phyloP scores from a whole-genome alignment of 2,797 vertebrate species.

The Alosa sapidissima region DNA sequence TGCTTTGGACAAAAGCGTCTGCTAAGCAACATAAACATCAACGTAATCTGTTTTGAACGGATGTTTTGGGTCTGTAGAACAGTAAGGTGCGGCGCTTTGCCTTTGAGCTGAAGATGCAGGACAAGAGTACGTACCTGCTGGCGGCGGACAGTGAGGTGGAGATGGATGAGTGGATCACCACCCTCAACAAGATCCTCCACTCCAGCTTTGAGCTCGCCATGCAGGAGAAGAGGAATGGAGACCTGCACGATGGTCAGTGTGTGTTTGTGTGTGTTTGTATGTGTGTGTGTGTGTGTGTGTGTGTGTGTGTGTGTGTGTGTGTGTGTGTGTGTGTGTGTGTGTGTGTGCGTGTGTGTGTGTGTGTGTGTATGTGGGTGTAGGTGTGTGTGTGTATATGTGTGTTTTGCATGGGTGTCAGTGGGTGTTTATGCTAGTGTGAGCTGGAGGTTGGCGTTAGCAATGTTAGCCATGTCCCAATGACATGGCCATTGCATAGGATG shows the following conservation, averaged over 20 bases:
- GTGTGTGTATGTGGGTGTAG: neutral
- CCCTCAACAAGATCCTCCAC: constrained; percentile 95
- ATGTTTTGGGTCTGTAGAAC: constrained; percentile 75
- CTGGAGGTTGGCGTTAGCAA: no score
- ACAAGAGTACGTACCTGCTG: constrained; percentile 95
- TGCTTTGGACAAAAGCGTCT: no score
- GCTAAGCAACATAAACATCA: no score
- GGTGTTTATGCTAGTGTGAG: no score
- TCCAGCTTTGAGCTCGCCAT: constrained; percentile 94
- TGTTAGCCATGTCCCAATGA: no score
- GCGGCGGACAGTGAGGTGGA: constrained; percentile 91
- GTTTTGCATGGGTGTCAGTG: no score
- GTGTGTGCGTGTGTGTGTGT: constrained; percentile 8
- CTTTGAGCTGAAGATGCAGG: constrained; percentile 99
- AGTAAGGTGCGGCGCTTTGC: constrained; percentile 93
- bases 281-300: neutral
- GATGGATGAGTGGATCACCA: constrained; percentile 96
- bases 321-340: constrained; percentile 29
- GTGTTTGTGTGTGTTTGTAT: constrained; percentile 26
- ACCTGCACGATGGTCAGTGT: constrained; percentile 84
- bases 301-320: neutral
- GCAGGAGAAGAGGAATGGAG: constrained; percentile 95
- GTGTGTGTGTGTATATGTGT: neutral
- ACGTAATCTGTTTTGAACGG: no score
- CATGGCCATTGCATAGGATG: no score